These are phyloP conservation scores for Oegoconia quadripuncta DNA, from an alignment of 2,888 invertebrate species.

Conservation along the genomic window DNA sequence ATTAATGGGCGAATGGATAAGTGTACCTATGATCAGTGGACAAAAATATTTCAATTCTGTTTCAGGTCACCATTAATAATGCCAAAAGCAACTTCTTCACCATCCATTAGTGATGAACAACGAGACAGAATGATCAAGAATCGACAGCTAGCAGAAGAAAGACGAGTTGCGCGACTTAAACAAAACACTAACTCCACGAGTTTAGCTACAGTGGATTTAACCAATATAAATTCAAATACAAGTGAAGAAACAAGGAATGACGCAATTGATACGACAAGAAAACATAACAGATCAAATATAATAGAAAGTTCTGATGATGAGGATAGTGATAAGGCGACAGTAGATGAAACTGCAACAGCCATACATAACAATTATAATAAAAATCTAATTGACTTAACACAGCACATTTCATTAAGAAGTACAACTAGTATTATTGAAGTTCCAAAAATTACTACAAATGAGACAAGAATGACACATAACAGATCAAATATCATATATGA, in stretches of 20 bases:
- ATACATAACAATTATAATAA: no score
- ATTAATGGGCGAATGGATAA: no score
- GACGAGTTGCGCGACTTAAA: slow-evolving; percentile 75
- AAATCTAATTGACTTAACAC: no score
- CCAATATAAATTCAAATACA: background rate
- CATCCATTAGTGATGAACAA: slow-evolving; percentile 80
- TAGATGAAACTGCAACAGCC: no score
- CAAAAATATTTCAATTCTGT: slow-evolving; percentile 11
- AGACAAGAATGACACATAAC: slow-evolving; percentile 23
- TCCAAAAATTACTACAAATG: slow-evolving; percentile 12
- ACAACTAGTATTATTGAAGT: background rate
- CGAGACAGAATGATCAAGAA: slow-evolving; percentile 84
- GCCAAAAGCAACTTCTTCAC: slow-evolving; percentile 67
- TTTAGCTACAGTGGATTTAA: slow-evolving; percentile 1
- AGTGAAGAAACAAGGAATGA: slow-evolving; percentile 8
- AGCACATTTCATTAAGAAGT: no score
- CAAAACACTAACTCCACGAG: slow-evolving; percentile 25
- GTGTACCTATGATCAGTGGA: background rate
- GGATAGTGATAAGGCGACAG: no score
- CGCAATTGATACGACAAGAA: slow-evolving; percentile 16
- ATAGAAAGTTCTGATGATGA: slow-evolving; percentile 37
- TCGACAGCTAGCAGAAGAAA: slow-evolving; percentile 81
- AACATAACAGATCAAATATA: slow-evolving; percentile 29
- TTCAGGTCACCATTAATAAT: slow-evolving; percentile 45
- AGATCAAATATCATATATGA: slow-evolving; percentile 31